Conservation (phyloP, 2,113 vertebrate species). For the Glaucomys volans region DNA sequence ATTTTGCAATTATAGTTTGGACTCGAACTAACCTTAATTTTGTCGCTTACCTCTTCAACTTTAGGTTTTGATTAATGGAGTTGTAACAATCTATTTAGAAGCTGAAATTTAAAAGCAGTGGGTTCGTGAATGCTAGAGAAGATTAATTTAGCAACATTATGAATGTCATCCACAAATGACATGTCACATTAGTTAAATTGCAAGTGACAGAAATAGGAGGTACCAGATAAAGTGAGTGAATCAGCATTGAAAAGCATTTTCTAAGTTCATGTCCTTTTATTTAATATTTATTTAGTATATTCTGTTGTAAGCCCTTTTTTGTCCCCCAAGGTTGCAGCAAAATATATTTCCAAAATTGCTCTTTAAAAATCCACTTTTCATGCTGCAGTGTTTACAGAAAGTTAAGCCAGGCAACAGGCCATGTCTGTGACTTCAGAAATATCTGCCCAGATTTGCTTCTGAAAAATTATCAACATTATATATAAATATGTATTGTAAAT, state of each 20-base stretch:
- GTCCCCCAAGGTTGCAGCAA: background rate
- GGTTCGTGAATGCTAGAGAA: background rate
- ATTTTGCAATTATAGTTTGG: background rate
- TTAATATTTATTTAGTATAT: conserved; percentile 29
- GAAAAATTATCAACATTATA: background rate
- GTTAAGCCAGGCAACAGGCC: conserved; percentile 4
- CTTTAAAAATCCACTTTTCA: conserved; percentile 29
- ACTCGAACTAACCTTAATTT: conserved; percentile 18
- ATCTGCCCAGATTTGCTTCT: conserved; percentile 33
- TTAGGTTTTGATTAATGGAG: conserved; percentile 21
- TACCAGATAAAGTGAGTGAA: background rate
- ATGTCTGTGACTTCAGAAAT: conserved; percentile 33
- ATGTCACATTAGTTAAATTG: conserved; percentile 10
- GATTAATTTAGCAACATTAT: conserved; percentile 41
- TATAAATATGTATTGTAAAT: background rate
- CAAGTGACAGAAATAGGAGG: conserved; percentile 32
- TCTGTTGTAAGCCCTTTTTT: background rate
- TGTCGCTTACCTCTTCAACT: background rate
- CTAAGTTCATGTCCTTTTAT: background rate
- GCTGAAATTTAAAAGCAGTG: background rate
- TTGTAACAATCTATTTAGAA: conserved; percentile 2
- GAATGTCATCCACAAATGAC: conserved; percentile 45
- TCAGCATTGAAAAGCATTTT: conserved; percentile 51
- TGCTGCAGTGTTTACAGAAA: background rate
- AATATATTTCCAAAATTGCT: conserved; percentile 8